Percentiles rank a stretch among this genome's conserved stretches.
These are phyloP conservation scores for Coturnix japonica DNA, from an alignment of 2,113 vertebrate species.

Conservation along the genomic window DNA sequence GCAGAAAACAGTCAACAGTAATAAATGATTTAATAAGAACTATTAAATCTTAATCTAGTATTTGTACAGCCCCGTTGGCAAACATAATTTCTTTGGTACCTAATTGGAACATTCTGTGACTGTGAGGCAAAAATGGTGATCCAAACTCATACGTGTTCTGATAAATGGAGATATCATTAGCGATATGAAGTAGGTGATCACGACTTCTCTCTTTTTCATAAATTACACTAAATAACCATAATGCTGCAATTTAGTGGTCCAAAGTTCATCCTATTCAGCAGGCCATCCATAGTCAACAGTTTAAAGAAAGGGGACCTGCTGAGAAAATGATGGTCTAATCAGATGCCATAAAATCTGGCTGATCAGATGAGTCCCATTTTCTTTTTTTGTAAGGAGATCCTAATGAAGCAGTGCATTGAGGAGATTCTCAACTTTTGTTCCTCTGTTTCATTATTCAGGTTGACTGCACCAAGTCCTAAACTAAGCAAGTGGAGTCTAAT, in stretches of 20 bases:
- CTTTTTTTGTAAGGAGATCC: conserved; percentile 85
- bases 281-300: conserved; percentile 97
- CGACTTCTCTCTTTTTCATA: conserved; percentile 82
- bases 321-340: conserved; percentile 99
- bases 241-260: conserved; percentile 97
- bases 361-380: conserved; percentile 89
- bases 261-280: conserved; percentile 93
- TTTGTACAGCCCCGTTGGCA: conserved; percentile 39
- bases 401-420: conserved; percentile 87
- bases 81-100: conserved; percentile 50
- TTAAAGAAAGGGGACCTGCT: conserved; percentile 94
- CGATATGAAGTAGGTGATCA: conserved; percentile 83
- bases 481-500: conserved; percentile 85
- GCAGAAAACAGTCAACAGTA: conserved; percentile 47
- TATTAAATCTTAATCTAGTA: conserved; percentile 76
- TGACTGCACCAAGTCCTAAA: conserved; percentile 89
- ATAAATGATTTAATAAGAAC: conserved; percentile 59
- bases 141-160: conserved; percentile 77
- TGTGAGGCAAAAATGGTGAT: conserved; percentile 68
- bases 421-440: conserved; percentile 85
- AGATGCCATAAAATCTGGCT: conserved; percentile 94
- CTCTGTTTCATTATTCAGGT: conserved; percentile 94
- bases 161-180: conserved; percentile 86
- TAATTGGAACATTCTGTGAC: conserved; percentile 73
- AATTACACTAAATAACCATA: conserved; percentile 99